Evolutionary conservation across 1,140 invertebrate species (phyloP).

Genomic region (Archivesica marissinica): DNA sequence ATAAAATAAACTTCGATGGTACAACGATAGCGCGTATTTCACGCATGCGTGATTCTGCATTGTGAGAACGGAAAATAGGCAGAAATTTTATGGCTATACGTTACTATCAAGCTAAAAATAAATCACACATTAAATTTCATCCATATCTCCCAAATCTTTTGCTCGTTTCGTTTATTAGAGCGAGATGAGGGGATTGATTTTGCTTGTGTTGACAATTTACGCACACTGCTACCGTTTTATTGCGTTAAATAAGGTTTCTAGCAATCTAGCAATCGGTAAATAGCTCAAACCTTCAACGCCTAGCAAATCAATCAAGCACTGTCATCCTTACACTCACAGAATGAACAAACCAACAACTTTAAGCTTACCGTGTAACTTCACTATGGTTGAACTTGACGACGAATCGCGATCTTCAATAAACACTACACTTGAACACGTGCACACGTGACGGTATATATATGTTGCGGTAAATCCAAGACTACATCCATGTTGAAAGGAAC

Average conservation of each 20-base stretch:
- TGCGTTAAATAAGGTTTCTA: background rate
- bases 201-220: background rate
- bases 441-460: no score
- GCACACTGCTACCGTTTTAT: background rate
- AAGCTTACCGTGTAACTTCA: background rate
- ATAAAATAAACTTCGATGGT: conserved; percentile 26
- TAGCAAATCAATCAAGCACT: background rate
- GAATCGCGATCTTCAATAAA: no score
- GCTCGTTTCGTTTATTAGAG: conserved; percentile 30
- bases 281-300: background rate
- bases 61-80: conserved; percentile 36
- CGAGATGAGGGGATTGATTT: background rate
- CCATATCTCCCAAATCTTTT: conserved; percentile 38
- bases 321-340: background rate
- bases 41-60: conserved; percentile 58
- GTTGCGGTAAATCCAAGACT: conserved; percentile 26
- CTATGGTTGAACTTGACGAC: no score
- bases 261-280: background rate
- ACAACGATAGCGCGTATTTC: conserved; percentile 41
- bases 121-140: conserved; percentile 61
- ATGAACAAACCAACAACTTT: background rate
- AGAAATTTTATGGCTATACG: conserved; percentile 48
- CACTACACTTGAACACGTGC: no score
- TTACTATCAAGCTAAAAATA: conserved; percentile 47
- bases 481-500: background rate